Evolutionary conservation across 2,888 invertebrate genomes (phyloP), one percentile per base, ranked within the genome.

Genomic region (Leucophenga montana): DNA sequence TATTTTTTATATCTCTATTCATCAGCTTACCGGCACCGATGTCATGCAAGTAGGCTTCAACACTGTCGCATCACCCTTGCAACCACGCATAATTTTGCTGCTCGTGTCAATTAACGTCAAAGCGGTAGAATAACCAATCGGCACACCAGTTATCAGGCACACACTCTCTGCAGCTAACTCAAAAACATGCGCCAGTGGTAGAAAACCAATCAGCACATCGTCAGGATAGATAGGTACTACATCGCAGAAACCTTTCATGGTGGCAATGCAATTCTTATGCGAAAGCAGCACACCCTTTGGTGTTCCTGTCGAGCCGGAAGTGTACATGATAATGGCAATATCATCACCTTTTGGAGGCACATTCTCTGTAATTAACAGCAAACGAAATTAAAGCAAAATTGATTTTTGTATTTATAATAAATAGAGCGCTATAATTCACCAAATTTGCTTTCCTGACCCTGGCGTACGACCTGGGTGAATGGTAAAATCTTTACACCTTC

Each of bases 321-420:
- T 99, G 91, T 99, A 99, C 99, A 99, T 99, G 54, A 99, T 94
- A 82, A 99, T 96, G 64, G 99, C 99, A 4, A 94, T 93, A 88
- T 99, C 98, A 14, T 92, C 90, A 6, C 93, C 89, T 6, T 89
- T 88, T 1, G 97, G 95, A 6, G 92, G 91, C 4, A 90, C 89
- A 20, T 89, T 86, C 78, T 91, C 93, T 93, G 88, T 0, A 16
- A 54, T 18, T 54, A n/a, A n/a, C n/a, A n/a, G n/a, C n/a, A n/a
- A n/a, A n/a, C n/a, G n/a, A n/a, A n/a, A n/a, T n/a, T n/a, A n/a
- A n/a, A n/a, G 18, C 11, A 18, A 13, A 54, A 54, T 54, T 14
- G 20, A 16, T 4, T 54, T 16, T 54, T 33, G 61, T 50, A 53
- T 8, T n/a, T 46, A 20, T 31, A 1, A 13, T 14, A 33, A 59